These are phyloP conservation scores for Papilio dardanus DNA, from an alignment of 1,140 invertebrate species.

Conservation along the genomic window DNA sequence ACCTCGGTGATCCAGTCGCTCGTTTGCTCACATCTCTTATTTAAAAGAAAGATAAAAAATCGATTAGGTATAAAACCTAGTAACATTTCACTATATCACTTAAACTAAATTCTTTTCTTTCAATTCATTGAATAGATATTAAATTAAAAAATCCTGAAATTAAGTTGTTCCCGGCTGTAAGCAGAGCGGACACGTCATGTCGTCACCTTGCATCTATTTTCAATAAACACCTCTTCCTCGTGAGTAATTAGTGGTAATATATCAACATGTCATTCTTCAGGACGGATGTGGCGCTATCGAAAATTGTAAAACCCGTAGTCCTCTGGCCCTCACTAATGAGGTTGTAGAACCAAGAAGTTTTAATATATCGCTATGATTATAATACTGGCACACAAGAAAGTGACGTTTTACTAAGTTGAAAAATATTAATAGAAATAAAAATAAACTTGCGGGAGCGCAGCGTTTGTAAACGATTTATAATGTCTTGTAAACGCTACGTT, in stretches of 20 bases:
- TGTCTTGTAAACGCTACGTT: slow-evolving; percentile 33
- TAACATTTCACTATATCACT: too few species aligned
- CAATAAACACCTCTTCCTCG: slow-evolving; percentile 76
- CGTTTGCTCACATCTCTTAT: too few species aligned
- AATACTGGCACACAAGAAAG: slow-evolving; percentile 2
- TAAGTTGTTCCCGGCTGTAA: slow-evolving; percentile 17
- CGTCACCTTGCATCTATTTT: slow-evolving; percentile 75
- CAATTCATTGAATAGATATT: background rate
- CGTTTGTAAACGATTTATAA: slow-evolving; percentile 13
- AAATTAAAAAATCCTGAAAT: background rate
- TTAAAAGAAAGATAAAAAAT: too few species aligned
- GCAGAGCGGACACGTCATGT: slow-evolving; percentile 65
- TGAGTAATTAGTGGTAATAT: slow-evolving; percentile 80
- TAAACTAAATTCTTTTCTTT: background rate
- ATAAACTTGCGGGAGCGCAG: background rate
- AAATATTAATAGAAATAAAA: slow-evolving; percentile 6
- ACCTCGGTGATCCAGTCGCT: too few species aligned
- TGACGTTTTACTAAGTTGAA: background rate
- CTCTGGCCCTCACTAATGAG: slow-evolving; percentile 68
- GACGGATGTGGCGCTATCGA: slow-evolving; percentile 57
- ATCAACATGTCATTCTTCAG: slow-evolving; percentile 70
- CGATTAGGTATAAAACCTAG: too few species aligned
- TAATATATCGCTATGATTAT: background rate
- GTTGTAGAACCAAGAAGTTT: slow-evolving; percentile 56
- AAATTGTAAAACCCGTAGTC: slow-evolving; percentile 46